Percentiles rank a stretch among this genome's conserved stretches.
Conservation (phyloP, 2,888 invertebrate genomes). For the Rhopalosiphum nymphaeae region DNA sequence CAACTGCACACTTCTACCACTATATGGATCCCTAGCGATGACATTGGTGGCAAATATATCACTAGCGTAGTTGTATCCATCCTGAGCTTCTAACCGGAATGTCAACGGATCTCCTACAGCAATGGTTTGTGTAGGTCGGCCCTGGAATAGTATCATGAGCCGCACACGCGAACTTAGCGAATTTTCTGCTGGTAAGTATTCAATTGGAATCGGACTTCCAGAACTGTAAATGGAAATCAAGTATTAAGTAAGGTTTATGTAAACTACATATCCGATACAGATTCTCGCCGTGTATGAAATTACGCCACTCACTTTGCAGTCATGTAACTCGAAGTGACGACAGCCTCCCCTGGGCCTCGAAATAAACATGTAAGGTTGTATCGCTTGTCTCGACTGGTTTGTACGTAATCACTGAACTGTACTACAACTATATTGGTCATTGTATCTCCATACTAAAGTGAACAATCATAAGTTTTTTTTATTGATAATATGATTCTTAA, state of each 20-base stretch:
- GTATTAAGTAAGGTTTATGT: not conserved
- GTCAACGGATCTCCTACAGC: constrained; percentile 93
- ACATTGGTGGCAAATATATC: constrained; percentile 95
- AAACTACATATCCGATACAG: not conserved
- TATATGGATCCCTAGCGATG: constrained; percentile 91
- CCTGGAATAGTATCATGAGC: constrained; percentile 88
- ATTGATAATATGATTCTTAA: not conserved
- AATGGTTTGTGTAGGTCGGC: constrained; percentile 91
- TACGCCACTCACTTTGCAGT: constrained; percentile 83
- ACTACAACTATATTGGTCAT: constrained; percentile 95
- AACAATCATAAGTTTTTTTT: not conserved
- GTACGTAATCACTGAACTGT: constrained; percentile 93
- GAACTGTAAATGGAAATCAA: constrained; percentile 75
- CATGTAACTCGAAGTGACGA: constrained; percentile 92
- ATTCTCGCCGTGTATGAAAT: not conserved
- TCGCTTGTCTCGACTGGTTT: constrained; percentile 89
- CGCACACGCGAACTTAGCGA: constrained; percentile 90
- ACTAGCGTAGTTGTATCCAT: constrained; percentile 87
- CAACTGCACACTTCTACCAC: constrained; percentile 88
- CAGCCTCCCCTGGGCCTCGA: constrained; percentile 91
- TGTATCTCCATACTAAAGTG: constrained; percentile 85
- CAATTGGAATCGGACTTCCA: constrained; percentile 92
- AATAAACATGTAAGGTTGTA: constrained; percentile 94
- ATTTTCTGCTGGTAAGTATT: constrained; percentile 92
- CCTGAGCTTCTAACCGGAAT: constrained; percentile 89